Evolutionary conservation across 1,140 invertebrate species (phyloP).

Genomic region (Phymorhynchus buccinoides): DNA sequence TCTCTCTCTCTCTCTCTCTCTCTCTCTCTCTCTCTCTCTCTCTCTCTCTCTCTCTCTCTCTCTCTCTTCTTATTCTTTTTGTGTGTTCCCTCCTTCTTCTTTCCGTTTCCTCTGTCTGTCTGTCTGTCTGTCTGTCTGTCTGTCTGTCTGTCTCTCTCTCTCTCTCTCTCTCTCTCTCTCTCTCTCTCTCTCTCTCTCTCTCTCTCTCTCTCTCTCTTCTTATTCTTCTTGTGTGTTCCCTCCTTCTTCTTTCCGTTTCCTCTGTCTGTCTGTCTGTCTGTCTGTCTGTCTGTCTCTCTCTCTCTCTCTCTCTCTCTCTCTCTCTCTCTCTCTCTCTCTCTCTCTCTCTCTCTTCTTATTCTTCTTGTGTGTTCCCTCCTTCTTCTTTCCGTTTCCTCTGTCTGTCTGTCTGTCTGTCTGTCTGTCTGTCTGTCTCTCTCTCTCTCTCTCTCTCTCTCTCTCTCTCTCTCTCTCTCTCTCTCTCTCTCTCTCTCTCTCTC

Average conservation of each 20-base stretch:
- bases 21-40: neutral
- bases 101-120: neutral
- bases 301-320: neutral
- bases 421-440: neutral
- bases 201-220: conserved; percentile 14
- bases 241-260: neutral
- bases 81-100: neutral
- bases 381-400: neutral
- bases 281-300: neutral
- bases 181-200: conserved; percentile 27
- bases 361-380: neutral
- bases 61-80: too few species aligned
- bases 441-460: neutral
- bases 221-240: neutral
- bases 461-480: neutral
- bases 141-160: conserved; percentile 23
- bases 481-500: too few species aligned
- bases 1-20: neutral
- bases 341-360: neutral
- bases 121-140: neutral
- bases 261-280: neutral
- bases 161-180: conserved; percentile 27
- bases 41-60: neutral
- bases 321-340: neutral
- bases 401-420: neutral